phyloP scores from a whole-genome alignment of 2,113 vertebrate genomes.

The Pungitius pungitius region DNA sequence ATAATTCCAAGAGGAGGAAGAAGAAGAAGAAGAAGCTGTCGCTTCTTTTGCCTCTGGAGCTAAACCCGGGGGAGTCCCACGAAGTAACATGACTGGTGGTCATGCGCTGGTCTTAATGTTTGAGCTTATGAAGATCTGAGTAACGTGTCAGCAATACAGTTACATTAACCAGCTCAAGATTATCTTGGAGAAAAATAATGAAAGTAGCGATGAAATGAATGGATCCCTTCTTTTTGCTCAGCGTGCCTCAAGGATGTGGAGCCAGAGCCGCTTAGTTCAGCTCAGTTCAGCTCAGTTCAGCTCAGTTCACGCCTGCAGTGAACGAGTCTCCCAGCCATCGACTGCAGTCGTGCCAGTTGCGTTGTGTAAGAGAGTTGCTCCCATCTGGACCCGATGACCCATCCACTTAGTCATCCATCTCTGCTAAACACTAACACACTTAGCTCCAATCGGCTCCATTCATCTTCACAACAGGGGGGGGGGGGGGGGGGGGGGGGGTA shows the following conservation, averaged over 20 bases:
- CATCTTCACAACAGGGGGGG: conserved; percentile 38
- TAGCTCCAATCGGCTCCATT: conserved; percentile 13
- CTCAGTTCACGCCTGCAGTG: conserved; percentile 25
- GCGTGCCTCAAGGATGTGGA: conserved; percentile 10
- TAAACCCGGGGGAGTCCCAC: neutral
- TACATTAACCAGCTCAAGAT: too few species aligned
- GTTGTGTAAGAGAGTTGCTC: conserved; percentile 49
- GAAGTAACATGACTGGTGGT: too few species aligned
- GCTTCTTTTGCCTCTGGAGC: neutral
- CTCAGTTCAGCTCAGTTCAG: conserved; percentile 4
- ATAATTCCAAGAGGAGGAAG: neutral
- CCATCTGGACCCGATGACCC: conserved; percentile 68
- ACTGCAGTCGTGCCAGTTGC: conserved; percentile 34
- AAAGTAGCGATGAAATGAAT: neutral
- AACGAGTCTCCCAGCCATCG: conserved; percentile 32
- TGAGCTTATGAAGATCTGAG: neutral
- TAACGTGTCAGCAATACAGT: neutral
- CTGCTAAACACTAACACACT: conserved; percentile 57
- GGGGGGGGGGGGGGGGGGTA: conserved; percentile 28
- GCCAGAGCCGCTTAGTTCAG: conserved; percentile 7
- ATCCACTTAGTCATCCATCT: conserved; percentile 50
- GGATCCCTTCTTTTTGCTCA: conserved; percentile 18
- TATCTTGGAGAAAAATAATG: too few species aligned
- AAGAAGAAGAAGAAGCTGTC: neutral
- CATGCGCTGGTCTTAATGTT: neutral